Base-by-base conservation (phyloP, 1,140 invertebrate species). In the Drosophila eugracilis region DNA sequence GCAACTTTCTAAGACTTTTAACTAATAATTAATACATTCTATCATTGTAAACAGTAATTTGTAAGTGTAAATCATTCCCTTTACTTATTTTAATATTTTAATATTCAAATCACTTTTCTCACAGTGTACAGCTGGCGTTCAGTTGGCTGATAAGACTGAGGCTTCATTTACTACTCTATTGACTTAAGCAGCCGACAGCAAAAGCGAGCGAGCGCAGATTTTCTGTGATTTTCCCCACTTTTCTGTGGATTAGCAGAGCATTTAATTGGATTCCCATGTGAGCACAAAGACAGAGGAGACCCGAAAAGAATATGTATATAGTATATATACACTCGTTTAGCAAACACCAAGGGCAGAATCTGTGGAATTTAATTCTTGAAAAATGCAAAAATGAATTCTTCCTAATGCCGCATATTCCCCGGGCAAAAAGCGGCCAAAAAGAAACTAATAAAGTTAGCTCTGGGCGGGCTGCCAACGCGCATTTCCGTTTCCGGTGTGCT, bases 201-300 rank as follows among this genome's bases (percentile, higher is more conserved):
- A 32, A 45, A 28, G 37, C 45, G 36, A 28, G 37, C 45, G 36
- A 47, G 67, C 26, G 52, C 69, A 73, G 75, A 79, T 79, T 79
- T 74, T 74, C 76, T 69, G 69, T 74, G 76, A 79, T 78, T 79
- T 74, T 62, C 41, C 55, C 52, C 55, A 72, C 77, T 74, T 78
- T 78, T 70, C 41, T 39, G 32, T 41, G 76, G 76, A 78, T 79
- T 79, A 79, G 62, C 70, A 73, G 47, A 53, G 69, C 70, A 73
- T 79, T 79, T 79, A 79, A 79, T 79, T 79, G 70, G 62, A 78
- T 73, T 74, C 39, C 60, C 55, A 69, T 74, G 62, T 78, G 45
- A 37, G 44, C 42, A 32, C 9, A 26, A 15, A 10, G 36, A 42
- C 14, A 9, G 5, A 19, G 4, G 45, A 12, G 7, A 3, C 12